A percentile compares a stretch with the other conserved stretches of the same genome.
Conservation (phyloP, 2,113 vertebrate species). For the Xenotilapia leptura region DNA sequence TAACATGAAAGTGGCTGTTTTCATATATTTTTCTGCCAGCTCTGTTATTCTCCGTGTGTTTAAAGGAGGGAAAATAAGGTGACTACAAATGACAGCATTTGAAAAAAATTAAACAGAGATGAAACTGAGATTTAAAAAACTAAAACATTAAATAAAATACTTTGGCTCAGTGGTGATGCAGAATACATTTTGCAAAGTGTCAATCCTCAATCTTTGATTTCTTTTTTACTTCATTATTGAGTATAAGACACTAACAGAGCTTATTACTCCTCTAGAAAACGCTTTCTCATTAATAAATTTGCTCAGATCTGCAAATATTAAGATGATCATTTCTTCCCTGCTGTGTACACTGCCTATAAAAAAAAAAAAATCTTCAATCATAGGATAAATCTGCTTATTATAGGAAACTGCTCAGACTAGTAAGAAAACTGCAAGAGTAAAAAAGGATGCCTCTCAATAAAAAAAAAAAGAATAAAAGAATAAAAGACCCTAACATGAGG, state of each 20-base stretch:
- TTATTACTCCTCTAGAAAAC: neutral
- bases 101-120: neutral
- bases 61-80: neutral
- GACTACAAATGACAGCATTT: neutral
- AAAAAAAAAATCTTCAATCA: neutral
- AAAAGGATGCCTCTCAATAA: neutral
- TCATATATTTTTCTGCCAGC: neutral
- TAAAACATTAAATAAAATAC: neutral
- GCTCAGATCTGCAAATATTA: neutral
- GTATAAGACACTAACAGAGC: neutral
- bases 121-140: neutral
- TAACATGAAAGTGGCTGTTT: neutral
- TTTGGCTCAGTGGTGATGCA: neutral
- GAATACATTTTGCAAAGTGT: neutral
- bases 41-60: neutral
- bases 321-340: neutral
- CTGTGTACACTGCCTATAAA: neutral
- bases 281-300: neutral
- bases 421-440: neutral
- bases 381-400: neutral
- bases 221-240: neutral
- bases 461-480: neutral
- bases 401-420: neutral
- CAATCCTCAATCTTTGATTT: neutral
- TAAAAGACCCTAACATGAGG: neutral